Evolutionary conservation across 2,797 vertebrate species (phyloP).

Genomic region (Syngnathus acus): DNA sequence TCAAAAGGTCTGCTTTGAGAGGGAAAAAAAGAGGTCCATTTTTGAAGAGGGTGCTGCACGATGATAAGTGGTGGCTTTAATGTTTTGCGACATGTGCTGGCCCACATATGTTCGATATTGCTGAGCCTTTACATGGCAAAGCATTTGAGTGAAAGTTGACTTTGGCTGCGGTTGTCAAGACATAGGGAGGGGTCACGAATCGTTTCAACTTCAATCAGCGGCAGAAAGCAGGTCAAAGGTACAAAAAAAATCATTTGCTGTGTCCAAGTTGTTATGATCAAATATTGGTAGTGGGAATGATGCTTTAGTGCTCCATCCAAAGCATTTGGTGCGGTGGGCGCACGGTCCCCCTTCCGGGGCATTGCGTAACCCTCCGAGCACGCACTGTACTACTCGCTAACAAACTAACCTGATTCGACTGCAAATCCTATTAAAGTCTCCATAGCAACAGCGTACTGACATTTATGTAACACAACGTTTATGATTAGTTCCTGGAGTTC

Average conservation of each 20-base stretch:
- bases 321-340: background rate
- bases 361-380: conserved; percentile 21
- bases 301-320: background rate
- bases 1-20: background rate
- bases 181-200: background rate
- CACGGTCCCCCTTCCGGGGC: background rate
- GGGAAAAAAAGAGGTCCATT: background rate
- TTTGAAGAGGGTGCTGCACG: background rate
- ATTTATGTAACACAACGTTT: conserved; percentile 49
- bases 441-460: conserved; percentile 28
- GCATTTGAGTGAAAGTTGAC: background rate
- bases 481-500: conserved; percentile 32
- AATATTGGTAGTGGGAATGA: background rate
- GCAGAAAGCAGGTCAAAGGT: conserved; percentile 1
- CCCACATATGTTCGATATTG: background rate
- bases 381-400: conserved; percentile 20
- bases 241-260: background rate
- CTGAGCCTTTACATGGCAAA: background rate
- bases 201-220: conserved; percentile 5
- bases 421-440: conserved; percentile 52
- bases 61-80: background rate
- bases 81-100: background rate
- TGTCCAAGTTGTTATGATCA: background rate
- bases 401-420: conserved; percentile 31
- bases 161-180: background rate